A percentile compares a stretch with the other conserved stretches of the same genome.
Evolutionary conservation across 2,888 invertebrate species (phyloP).

Genomic region (Epsilonema sp.): DNA sequence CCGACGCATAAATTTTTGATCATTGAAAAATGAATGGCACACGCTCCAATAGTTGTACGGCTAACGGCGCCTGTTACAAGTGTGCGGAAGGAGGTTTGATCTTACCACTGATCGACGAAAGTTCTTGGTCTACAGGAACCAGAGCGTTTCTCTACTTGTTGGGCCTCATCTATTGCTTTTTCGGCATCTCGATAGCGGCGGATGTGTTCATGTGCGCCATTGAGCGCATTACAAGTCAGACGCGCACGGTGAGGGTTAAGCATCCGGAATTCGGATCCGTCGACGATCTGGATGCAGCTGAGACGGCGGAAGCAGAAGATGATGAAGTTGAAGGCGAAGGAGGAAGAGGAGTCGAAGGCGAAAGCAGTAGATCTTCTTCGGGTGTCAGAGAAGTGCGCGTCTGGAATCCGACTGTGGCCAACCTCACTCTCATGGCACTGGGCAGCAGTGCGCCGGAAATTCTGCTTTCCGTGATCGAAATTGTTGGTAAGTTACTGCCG

Average conservation of each 20-base stretch:
- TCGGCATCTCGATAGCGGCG: constrained; percentile 3
- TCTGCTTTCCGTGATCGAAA: background rate
- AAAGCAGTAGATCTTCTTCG: no score
- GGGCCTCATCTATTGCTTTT: background rate
- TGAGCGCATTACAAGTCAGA: constrained; percentile 1
- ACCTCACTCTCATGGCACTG: constrained; percentile 4
- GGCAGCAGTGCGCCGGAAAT: constrained; percentile 4
- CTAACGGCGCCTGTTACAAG: no score
- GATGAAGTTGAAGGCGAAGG: no score
- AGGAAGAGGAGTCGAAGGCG: no score
- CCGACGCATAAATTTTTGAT: no score
- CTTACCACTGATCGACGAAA: background rate
- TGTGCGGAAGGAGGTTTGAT: background rate
- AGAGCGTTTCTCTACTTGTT: background rate
- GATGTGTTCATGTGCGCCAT: constrained; percentile 7
- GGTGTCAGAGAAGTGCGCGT: constrained; percentile 3
- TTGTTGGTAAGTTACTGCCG: constrained; percentile 1
- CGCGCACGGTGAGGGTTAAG: background rate
- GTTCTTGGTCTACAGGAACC: background rate
- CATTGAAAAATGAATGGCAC: no score
- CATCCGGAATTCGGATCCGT: no score
- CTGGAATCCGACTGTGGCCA: constrained; percentile 7
- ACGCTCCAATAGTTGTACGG: no score
- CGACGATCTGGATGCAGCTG: no score
- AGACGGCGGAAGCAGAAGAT: no score